Base-by-base conservation (phyloP, 2,797 vertebrate genomes). In the Neoniphon sammara region DNA sequence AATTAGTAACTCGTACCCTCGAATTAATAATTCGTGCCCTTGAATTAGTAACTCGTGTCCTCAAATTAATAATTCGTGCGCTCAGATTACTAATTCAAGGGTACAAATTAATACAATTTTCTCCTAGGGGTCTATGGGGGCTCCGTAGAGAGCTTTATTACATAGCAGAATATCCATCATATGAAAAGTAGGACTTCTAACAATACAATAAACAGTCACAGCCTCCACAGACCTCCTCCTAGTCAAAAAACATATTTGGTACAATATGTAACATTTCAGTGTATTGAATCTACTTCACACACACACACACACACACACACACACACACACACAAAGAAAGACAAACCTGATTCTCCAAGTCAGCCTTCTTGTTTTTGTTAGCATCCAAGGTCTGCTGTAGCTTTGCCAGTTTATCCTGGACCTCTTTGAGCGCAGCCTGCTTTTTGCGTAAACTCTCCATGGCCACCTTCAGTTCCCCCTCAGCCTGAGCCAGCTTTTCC, bases 351-450 rank as follows among this genome's bases (percentile, higher is more conserved):
- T 93, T 94, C 90, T 97, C 96, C 62, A 97, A 87, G 39, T 96
- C 94, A 47, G 91, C 93, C 85, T 97, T 97, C 88, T 96, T 95
- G 65, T 91, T 94, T 77, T 97, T 96, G 87, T 97, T 96, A 25
- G 92, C 84, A 50, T 96, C 93, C 12, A 96, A 84, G 2, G 92
- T 95, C 42, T 93, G 73, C 58, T 96, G 93, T 68, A 97, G 94
- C 84, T 90, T 91, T 65, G 91, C 83, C 50, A 97, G 77, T 86
- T 97, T 95, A 73, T 94, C 95, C 78, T 96, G 96, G 64, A 97
- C 94, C n/a, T 96, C 95, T 44, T 89, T 93, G 34, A 97, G 91
- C 42, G 93, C 94, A 10, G 93, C 93, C 84, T 97, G 93, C 81
- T 97, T 97, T 85, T 94, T 96, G 50, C 82, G 86, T n/a, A 96